phyloP scores from a whole-genome alignment of 2,113 vertebrate genomes.

The Anarhynchus alexandrinus region DNA sequence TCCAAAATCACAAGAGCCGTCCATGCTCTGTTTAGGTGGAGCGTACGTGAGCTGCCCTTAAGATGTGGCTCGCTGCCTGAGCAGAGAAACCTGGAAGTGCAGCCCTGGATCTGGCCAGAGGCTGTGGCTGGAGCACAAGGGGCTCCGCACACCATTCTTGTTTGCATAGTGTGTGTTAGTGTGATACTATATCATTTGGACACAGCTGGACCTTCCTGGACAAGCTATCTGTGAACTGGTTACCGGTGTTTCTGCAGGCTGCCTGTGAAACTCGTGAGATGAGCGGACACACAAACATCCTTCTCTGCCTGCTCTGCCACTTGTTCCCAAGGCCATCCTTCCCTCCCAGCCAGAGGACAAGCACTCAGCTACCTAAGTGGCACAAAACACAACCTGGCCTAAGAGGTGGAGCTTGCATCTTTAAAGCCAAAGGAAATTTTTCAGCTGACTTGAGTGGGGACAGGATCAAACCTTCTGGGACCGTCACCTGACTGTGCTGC shows the following conservation, averaged over 20 bases:
- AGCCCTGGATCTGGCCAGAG: not conserved
- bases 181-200: fast-evolving
- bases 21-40: not conserved
- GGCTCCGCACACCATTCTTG: not conserved
- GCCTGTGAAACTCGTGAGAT: not conserved
- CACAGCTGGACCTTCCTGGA: not conserved
- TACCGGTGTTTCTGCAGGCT: not conserved
- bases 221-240: not conserved
- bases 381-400: not conserved
- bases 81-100: not conserved
- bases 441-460: not conserved
- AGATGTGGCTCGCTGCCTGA: not conserved
- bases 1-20: not conserved
- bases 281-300: not conserved
- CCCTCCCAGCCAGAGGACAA: not conserved
- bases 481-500: not conserved
- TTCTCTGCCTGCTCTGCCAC: not conserved
- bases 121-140: not conserved
- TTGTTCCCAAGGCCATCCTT: not conserved
- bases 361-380: not conserved
- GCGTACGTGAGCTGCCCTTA: not conserved
- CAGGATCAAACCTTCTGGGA: not conserved
- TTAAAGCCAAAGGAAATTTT: not conserved
- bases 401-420: not conserved
- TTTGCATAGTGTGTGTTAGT: not conserved